Conservation (phyloP, 2,797 vertebrate species). For the Chaunax sp. region DNA sequence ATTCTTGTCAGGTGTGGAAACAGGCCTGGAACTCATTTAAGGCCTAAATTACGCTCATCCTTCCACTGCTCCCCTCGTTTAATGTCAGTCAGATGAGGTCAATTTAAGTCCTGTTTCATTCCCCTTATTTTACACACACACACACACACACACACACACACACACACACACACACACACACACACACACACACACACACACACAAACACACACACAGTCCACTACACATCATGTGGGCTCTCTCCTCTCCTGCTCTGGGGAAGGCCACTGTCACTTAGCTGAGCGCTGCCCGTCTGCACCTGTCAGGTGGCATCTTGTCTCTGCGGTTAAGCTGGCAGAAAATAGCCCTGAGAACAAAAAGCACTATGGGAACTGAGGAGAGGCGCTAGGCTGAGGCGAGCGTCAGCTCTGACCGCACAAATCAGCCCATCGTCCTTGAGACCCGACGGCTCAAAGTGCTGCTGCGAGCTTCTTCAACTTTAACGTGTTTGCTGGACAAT, state of each 20-base stretch:
- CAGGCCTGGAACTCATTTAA: slow-evolving; percentile 1
- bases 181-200: too few relatives aligned
- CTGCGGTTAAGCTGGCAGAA: slow-evolving; percentile 73
- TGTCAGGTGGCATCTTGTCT: slow-evolving; percentile 54
- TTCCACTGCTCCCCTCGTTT: neutral
- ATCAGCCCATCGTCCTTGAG: neutral
- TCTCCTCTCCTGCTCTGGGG: slow-evolving; percentile 18
- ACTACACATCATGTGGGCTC: slow-evolving; percentile 27
- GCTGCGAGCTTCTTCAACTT: neutral
- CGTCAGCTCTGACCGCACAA: slow-evolving; percentile 1
- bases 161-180: slow-evolving; percentile 22
- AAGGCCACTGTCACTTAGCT: slow-evolving; percentile 55
- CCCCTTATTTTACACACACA: slow-evolving; percentile 1
- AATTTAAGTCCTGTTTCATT: slow-evolving; percentile 12
- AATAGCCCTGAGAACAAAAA: slow-evolving; percentile 64
- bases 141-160: slow-evolving; percentile 21
- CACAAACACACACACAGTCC: slow-evolving; percentile 18
- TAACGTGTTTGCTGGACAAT: neutral
- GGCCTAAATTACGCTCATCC: neutral
- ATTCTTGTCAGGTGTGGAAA: slow-evolving; percentile 30
- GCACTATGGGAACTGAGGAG: slow-evolving; percentile 29
- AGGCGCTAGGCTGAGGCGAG: slow-evolving; percentile 14
- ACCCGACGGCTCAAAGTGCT: neutral
- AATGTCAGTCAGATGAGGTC: slow-evolving; percentile 3
- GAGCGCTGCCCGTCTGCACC: slow-evolving; percentile 67